Base-by-base conservation (phyloP, 2,797 vertebrate genomes). In the Pogoniulus pusillus region DNA sequence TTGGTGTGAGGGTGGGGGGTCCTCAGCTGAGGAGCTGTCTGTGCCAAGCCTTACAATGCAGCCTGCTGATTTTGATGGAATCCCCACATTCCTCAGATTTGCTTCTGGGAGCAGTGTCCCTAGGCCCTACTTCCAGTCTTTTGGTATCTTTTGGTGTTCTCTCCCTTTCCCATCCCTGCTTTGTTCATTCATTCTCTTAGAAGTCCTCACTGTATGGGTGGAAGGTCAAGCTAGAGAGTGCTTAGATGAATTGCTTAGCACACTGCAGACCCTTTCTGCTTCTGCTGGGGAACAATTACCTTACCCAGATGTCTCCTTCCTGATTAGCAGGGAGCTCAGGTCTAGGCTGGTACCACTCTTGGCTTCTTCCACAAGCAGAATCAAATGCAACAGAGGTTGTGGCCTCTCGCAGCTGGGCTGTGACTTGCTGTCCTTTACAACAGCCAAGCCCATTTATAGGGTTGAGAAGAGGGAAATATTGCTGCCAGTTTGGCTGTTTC, bases 211-310 rank as follows among this genome's bases (percentile, higher is more conserved):
- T 58, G 51, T 12, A 14, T 0, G 0, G 63, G 26, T 55, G 29
- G 49, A 64, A 68, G 7, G 29, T 65, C 0, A 1, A 35, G 12
- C 47, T 87, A 66, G 62, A 68, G 79, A 51, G 12, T 0, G 0
- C 4, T 63, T 6, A 3, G 11, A 20, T 10, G 0, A 1, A 6
- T 58, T 26, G 4, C 34, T 69, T 72, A 5, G 7, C 59, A 43
- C 4, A 5, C 43, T 4, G 1, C 19, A 32, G 39, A 19, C 62
- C 39, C 39, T 70, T 70, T 23, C 47, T 71, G 41, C 47, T 80
- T 29, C 60, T 79, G n/a, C 12, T 3, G 3, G 54, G 70, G n/a
- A 69, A 2, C 11, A 6, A 3, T 43, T 55, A 14, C n/a, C 45
- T 82, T 76, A 30, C 35, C 7, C 5, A 7, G 16, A 6, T 62